Evolutionary conservation across 2,888 invertebrate species (phyloP).

Genomic region (Xestoiulus laeticollis): DNA sequence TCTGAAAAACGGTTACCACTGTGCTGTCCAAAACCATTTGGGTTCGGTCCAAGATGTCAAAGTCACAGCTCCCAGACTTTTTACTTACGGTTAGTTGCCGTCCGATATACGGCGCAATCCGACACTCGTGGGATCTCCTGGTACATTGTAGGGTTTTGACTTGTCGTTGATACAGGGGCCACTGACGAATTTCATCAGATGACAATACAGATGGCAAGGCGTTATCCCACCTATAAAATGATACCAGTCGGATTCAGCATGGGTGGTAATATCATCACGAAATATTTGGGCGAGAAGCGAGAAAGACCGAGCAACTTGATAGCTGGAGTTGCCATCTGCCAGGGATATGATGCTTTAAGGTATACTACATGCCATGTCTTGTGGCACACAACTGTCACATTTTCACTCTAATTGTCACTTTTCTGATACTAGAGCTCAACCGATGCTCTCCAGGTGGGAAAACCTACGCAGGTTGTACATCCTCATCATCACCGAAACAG

Average conservation of each 20-base stretch:
- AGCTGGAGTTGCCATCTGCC: slow-evolving; percentile 91
- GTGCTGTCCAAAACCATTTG: slow-evolving; percentile 92
- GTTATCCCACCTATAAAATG: slow-evolving; percentile 79
- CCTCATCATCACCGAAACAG: slow-evolving; percentile 92
- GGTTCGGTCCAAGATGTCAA: slow-evolving; percentile 86
- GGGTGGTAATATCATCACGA: slow-evolving; percentile 92
- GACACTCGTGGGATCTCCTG: neutral
- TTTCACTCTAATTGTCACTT: slow-evolving; percentile 48
- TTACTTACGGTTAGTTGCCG: slow-evolving; percentile 80
- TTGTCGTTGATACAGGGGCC: slow-evolving; percentile 72
- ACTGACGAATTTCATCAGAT: slow-evolving; percentile 88
- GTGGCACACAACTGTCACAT: no score
- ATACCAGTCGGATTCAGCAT: slow-evolving; percentile 91
- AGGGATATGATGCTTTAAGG: slow-evolving; percentile 92
- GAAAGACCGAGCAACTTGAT: slow-evolving; percentile 69
- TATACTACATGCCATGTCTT: slow-evolving; percentile 68
- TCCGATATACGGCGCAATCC: neutral
- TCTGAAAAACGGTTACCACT: slow-evolving; percentile 88
- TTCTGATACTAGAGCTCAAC: slow-evolving; percentile 75
- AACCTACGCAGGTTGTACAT: slow-evolving; percentile 89
- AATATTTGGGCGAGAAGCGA: slow-evolving; percentile 84
- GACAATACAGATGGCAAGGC: slow-evolving; percentile 76
- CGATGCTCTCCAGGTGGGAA: slow-evolving; percentile 82
- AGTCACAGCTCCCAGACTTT: slow-evolving; percentile 87
- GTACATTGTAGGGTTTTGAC: neutral